Evolutionary conservation across 2,888 invertebrate species (phyloP).

Genomic region (Polymixis flavicincta): DNA sequence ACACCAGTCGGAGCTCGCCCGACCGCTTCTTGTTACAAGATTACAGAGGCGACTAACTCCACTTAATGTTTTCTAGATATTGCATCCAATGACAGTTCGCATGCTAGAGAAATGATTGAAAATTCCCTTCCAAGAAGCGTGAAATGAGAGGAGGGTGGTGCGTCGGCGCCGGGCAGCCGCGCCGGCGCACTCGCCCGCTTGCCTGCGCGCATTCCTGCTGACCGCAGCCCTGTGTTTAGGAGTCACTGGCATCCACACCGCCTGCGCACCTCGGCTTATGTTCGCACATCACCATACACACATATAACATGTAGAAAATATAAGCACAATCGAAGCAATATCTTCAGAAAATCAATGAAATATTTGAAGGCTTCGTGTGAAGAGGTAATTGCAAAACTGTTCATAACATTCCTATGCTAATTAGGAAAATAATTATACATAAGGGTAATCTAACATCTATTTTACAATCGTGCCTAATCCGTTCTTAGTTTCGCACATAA

Average conservation of each 20-base stretch:
- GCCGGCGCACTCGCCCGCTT: conserved; percentile 67
- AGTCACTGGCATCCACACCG: conserved; percentile 62
- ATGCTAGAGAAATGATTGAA: conserved; percentile 84
- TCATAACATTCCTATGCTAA: conserved; percentile 46
- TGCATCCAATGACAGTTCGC: conserved; percentile 82
- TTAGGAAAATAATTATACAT: conserved; percentile 18
- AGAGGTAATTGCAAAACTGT: conserved; percentile 30
- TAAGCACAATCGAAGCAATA: conserved; percentile 17
- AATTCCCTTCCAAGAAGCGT: conserved; percentile 86
- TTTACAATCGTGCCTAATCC: conserved; percentile 19
- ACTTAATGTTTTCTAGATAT: conserved; percentile 76
- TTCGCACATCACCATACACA: conserved; percentile 46
- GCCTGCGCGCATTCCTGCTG: conserved; percentile 82
- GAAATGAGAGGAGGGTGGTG: conserved; percentile 80
- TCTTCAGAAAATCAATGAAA: conserved; percentile 3
- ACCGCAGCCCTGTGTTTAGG: conserved; percentile 87
- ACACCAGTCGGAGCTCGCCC: conserved; percentile 57
- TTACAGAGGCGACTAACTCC: conserved; percentile 67
- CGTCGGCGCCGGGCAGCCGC: conserved; percentile 60
- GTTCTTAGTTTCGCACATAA: not conserved
- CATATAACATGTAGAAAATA: conserved; percentile 28
- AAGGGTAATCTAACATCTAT: conserved; percentile 25
- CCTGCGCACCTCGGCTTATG: conserved; percentile 52
- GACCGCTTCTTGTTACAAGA: conserved; percentile 66
- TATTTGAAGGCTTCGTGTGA: conserved; percentile 6